Evolutionary conservation across 92 coral and sea anemone species (phyloP).

Genomic region (Phymanthus crucifer): DNA sequence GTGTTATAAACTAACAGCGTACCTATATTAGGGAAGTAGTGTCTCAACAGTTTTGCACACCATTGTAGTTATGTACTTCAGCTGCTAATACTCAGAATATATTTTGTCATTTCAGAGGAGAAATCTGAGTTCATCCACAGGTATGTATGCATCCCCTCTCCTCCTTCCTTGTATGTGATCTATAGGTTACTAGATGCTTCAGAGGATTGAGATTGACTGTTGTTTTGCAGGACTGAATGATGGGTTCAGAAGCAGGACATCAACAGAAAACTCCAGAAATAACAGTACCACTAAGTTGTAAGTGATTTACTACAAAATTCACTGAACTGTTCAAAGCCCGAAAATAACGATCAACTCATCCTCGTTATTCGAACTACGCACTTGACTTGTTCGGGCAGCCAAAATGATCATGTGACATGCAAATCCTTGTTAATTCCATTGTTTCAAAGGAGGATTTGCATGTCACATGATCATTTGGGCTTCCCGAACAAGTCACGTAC

Average conservation of each 20-base stretch:
- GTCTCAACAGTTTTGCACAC: too few species aligned
- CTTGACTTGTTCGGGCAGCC: too few species aligned
- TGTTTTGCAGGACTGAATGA: slow-evolving; percentile 43
- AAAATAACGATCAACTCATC: too few species aligned
- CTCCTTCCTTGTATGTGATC: neutral
- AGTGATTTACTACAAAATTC: slow-evolving; percentile 9
- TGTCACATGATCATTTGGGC: too few species aligned
- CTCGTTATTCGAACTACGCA: neutral
- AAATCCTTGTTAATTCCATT: too few species aligned
- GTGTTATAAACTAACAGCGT: too few species aligned
- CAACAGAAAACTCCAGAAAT: slow-evolving; percentile 29
- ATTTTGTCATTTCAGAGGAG: slow-evolving; percentile 56
- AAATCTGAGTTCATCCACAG: slow-evolving; percentile 64
- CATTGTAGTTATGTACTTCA: neutral
- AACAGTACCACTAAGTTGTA: slow-evolving; percentile 36
- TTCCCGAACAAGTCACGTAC: too few species aligned
- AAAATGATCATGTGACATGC: too few species aligned
- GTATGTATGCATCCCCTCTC: slow-evolving; percentile 14
- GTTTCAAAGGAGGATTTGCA: too few species aligned
- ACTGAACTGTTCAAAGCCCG: too few species aligned
- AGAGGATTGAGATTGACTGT: neutral
- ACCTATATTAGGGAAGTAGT: too few species aligned
- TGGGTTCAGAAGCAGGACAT: slow-evolving; percentile 52
- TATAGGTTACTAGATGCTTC: neutral
- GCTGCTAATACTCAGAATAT: neutral